Evolutionary conservation across 2,113 vertebrate species (phyloP).

Genomic region (Canis aureus): DNA sequence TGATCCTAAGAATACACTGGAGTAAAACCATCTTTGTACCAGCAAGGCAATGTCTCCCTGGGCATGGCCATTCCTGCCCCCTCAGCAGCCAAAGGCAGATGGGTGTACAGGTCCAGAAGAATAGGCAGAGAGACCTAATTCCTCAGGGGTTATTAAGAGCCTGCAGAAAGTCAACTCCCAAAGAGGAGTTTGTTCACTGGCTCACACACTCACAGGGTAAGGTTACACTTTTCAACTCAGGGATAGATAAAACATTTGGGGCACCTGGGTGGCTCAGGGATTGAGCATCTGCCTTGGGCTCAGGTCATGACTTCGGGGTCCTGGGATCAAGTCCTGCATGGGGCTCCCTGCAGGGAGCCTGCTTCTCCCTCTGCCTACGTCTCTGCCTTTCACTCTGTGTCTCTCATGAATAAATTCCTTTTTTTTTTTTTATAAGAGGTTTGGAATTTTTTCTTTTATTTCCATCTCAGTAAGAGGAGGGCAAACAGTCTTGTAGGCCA

Average conservation of each 20-base stretch:
- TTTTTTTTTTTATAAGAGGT: background rate
- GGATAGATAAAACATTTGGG: background rate
- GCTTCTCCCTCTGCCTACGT: too few species aligned
- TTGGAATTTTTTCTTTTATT: background rate
- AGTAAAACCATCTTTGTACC: background rate
- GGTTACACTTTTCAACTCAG: background rate
- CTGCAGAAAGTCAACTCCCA: background rate
- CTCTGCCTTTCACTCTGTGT: too few species aligned
- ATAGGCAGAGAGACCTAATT: accelerated
- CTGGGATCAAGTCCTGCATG: too few species aligned
- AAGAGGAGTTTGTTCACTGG: background rate
- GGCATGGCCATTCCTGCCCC: background rate
- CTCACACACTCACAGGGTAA: background rate
- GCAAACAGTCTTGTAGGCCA: background rate
- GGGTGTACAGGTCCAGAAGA: background rate
- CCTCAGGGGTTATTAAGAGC: background rate
- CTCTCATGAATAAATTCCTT: too few species aligned
- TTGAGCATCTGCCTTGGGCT: too few species aligned
- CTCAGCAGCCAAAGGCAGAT: background rate
- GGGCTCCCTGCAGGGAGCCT: too few species aligned
- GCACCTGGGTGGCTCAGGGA: too few species aligned
- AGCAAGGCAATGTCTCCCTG: accelerated
- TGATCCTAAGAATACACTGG: background rate
- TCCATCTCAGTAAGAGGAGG: background rate
- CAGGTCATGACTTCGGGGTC: too few species aligned